Evolutionary conservation across 2,797 vertebrate genomes (phyloP), one percentile per base, ranked within the genome.

Genomic region (Girardinus metallicus): DNA sequence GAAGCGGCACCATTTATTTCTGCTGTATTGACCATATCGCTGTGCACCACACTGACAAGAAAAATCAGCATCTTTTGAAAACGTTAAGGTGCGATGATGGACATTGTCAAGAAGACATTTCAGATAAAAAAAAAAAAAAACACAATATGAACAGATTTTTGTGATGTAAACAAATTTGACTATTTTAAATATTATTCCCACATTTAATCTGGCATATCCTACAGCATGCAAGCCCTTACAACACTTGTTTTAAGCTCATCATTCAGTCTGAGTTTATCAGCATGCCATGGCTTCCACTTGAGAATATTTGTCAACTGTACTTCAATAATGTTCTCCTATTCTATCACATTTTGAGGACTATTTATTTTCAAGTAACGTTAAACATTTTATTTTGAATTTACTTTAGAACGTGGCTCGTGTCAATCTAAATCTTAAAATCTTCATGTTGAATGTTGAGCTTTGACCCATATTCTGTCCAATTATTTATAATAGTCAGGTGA

Each of bases 1-100:
- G 85, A 92, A 87, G 88, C 74, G 29, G 86, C 91, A 88, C 85
- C 86, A 91, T 91, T 92, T 91, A 91, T 95, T 92, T 87, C 90
- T 90, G 84, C 86, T 82, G 80, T 89, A 92, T 92, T 87, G 92
- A 94, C 88, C 84, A 85, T 86, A 91, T 91, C 91, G 86, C 82
- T 80, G 55, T 74, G 76, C 85, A 88, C 89, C 90, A 92, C 85
- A 85, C 85, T 80, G 83, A 86, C 82, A 79, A 84, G 85, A 92
- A 86, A 87, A 92, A 94, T 93, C 76, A 41, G 49, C 9, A 34
- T 74, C 76, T 83, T 81, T 84, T 82, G 74, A 74, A 84, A 55
- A 82, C 60, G 13, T 82, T 87, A 84, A 87, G 87, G 73, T 86
- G 43, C 75, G 85, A 77, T 68, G 73, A 85, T 62, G 78, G 83